phyloP scores from a whole-genome alignment of 2,888 invertebrate genomes.

The Apotomis betuletana region DNA sequence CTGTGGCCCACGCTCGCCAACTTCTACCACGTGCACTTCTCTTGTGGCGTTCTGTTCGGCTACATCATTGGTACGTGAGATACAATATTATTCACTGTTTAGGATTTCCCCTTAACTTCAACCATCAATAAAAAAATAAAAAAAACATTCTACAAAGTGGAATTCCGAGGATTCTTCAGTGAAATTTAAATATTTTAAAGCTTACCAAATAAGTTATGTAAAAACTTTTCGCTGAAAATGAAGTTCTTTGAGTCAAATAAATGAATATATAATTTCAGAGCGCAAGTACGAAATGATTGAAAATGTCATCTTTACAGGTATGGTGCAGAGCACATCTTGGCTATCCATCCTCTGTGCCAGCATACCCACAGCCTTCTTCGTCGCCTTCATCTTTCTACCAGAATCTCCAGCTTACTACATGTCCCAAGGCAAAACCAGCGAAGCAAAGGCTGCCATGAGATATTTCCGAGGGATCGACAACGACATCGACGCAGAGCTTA shows the following conservation, averaged over 20 bases:
- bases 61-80: slow-evolving; percentile 81
- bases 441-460: slow-evolving; percentile 84
- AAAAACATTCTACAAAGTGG: too few relatives aligned
- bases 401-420: slow-evolving; percentile 87
- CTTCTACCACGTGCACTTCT: slow-evolving; percentile 87
- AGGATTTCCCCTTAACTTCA: not conserved
- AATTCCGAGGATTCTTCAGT: too few relatives aligned
- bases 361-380: slow-evolving; percentile 74
- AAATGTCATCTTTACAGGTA: slow-evolving; percentile 64
- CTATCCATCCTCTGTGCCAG: slow-evolving; percentile 71
- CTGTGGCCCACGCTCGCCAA: slow-evolving; percentile 86
- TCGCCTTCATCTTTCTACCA: slow-evolving; percentile 85
- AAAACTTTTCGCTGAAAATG: too few relatives aligned
- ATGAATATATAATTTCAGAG: too few relatives aligned
- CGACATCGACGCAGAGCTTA: slow-evolving; percentile 82
- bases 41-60: slow-evolving; percentile 85
- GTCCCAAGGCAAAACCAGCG: slow-evolving; percentile 79
- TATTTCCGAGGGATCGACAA: slow-evolving; percentile 85
- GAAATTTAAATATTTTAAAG: too few relatives aligned
- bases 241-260: too few relatives aligned
- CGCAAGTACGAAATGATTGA: too few relatives aligned
- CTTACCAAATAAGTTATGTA: too few relatives aligned
- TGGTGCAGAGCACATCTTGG: slow-evolving; percentile 70
- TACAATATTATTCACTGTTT: not conserved
- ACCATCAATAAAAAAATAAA: too few relatives aligned